A percentile compares a stretch with the other conserved stretches of the same genome.
Conservation (phyloP, 2,797 vertebrate genomes). For the Lycodopsis pacificus region DNA sequence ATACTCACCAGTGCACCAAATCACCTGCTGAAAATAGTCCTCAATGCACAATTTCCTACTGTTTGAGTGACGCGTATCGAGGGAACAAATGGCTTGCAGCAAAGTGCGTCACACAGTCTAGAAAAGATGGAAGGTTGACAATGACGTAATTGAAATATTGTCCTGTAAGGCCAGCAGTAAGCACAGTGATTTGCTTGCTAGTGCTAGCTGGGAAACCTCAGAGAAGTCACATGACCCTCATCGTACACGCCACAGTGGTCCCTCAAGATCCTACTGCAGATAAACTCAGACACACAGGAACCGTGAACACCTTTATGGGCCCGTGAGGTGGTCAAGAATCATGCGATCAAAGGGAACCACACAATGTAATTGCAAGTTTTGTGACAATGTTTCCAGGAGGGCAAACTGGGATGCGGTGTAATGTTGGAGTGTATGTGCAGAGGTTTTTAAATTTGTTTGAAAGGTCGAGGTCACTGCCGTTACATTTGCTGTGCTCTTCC, state of each 20-base stretch:
- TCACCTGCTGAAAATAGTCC: neutral
- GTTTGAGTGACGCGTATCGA: neutral
- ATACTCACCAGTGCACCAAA: neutral
- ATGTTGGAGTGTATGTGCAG: neutral
- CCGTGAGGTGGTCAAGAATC: conserved; percentile 30
- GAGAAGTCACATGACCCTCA: conserved; percentile 14
- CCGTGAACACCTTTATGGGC: conserved; percentile 32
- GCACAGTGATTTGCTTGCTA: neutral
- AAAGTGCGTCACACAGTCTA: neutral
- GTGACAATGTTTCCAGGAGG: conserved; percentile 16
- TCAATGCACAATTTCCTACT: neutral
- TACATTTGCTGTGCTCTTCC: conserved; percentile 4
- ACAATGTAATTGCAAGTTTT: conserved; percentile 17
- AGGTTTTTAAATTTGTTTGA: conserved; percentile 16
- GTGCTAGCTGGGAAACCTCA: neutral
- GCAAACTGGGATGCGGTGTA: neutral
- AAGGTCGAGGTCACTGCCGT: conserved; percentile 37
- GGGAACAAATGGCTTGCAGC: neutral
- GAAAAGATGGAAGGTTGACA: neutral
- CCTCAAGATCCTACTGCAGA: conserved; percentile 20
- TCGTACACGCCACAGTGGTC: neutral
- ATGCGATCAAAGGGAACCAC: conserved; percentile 31
- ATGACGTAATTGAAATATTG: neutral
- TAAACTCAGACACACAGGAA: conserved; percentile 22
- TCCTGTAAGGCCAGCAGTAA: neutral